phyloP scores from a whole-genome alignment of 2,888 invertebrate genomes.

The Caenorhabditis sinica region DNA sequence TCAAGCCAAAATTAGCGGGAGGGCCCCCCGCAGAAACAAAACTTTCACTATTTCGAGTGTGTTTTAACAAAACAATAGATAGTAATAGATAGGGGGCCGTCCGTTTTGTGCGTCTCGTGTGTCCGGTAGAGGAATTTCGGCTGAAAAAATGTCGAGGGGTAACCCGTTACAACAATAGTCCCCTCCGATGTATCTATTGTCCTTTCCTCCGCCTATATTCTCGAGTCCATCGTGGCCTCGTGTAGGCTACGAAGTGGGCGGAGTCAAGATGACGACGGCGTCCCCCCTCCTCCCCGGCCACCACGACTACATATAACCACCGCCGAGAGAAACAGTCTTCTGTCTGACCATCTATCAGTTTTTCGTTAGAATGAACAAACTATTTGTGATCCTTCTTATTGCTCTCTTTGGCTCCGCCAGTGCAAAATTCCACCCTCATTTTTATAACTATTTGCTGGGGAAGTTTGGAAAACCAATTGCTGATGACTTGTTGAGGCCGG shows the following conservation, averaged over 20 bases:
- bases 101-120: too few species aligned
- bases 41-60: constrained; percentile 3
- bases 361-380: background rate
- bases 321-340: constrained; percentile 32
- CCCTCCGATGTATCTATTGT: constrained; percentile 42
- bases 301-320: constrained; percentile 47
- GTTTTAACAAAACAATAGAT: background rate
- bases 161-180: background rate
- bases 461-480: constrained; percentile 67
- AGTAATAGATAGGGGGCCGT: too few species aligned
- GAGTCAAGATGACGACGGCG: constrained; percentile 35
- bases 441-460: constrained; percentile 59
- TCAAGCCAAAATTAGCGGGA: background rate
- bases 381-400: constrained; percentile 8
- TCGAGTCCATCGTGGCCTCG: constrained; percentile 37
- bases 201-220: constrained; percentile 30
- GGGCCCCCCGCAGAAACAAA: background rate
- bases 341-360: constrained; percentile 24
- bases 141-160: constrained; percentile 29
- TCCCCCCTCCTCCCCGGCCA: too few species aligned
- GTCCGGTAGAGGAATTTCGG: background rate
- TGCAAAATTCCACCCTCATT: constrained; percentile 60
- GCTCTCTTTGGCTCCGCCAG: background rate
- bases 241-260: constrained; percentile 61
- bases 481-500: constrained; percentile 61